These are phyloP conservation scores for Cyanoderma ruficeps DNA, from an alignment of 2,113 vertebrate genomes.

Conservation along the genomic window DNA sequence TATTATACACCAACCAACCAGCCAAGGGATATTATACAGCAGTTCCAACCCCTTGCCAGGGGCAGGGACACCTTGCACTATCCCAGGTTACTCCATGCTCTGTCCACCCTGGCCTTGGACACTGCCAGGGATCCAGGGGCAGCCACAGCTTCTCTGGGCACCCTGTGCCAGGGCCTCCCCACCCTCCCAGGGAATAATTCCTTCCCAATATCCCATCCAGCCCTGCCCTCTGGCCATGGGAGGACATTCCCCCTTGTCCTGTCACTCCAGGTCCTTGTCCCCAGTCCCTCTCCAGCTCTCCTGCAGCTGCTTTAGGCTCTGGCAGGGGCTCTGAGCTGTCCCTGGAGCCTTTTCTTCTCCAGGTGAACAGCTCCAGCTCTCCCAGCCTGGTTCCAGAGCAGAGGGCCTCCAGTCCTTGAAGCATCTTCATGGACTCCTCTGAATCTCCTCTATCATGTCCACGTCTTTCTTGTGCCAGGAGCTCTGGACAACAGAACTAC, in stretches of 20 bases:
- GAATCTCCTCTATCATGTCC: not conserved
- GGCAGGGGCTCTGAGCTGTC: rapidly evolving
- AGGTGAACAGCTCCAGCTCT: not conserved
- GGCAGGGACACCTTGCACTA: not conserved
- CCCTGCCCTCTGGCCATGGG: not conserved
- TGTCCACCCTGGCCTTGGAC: rapidly evolving
- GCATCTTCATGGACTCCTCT: not conserved
- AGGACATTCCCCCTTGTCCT: not conserved
- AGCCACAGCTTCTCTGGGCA: not conserved
- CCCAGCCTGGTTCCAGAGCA: not conserved
- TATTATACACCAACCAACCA: rapidly evolving
- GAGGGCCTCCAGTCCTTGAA: not conserved
- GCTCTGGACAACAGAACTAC: not conserved
- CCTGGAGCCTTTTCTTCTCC: not conserved
- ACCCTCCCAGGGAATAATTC: rapidly evolving
- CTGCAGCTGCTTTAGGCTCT: not conserved
- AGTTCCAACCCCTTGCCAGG: not conserved
- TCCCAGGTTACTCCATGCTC: rapidly evolving
- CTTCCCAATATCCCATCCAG: not conserved
- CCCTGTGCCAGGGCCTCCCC: not conserved
- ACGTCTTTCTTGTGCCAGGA: not conserved
- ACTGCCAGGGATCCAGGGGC: not conserved
- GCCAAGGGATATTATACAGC: not conserved
- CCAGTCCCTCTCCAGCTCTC: rapidly evolving
- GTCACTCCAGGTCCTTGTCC: not conserved